Percentiles rank a stretch among this genome's conserved stretches.
These are phyloP conservation scores for Caradrina kadenii DNA, from an alignment of 2,888 invertebrate genomes.

Conservation along the genomic window DNA sequence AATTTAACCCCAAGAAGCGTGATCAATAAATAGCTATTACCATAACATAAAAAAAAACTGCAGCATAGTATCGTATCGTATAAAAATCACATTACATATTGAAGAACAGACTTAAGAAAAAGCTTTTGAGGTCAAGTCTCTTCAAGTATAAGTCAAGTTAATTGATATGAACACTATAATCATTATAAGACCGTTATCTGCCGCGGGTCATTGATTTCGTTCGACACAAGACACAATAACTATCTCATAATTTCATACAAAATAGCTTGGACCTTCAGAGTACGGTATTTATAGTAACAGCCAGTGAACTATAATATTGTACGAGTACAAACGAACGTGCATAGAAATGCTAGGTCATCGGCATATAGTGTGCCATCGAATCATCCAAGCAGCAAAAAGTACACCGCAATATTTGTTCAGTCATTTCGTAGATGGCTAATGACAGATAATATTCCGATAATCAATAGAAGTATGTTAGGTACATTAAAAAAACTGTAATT, in stretches of 20 bases:
- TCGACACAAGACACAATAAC: slow-evolving; percentile 22
- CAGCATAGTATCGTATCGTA: not conserved
- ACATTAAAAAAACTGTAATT: not conserved
- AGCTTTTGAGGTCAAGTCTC: slow-evolving; percentile 39
- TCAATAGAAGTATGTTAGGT: not conserved
- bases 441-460: slow-evolving; percentile 9
- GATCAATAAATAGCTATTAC: not conserved
- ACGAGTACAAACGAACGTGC: slow-evolving; percentile 3
- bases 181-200: slow-evolving; percentile 58
- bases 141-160: slow-evolving; percentile 48
- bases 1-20: not conserved
- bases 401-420: slow-evolving; percentile 19
- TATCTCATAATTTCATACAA: slow-evolving; percentile 33
- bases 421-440: slow-evolving; percentile 31
- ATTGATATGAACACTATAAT: slow-evolving; percentile 58
- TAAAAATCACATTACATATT: not conserved
- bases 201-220: slow-evolving; percentile 60
- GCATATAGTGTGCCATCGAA: slow-evolving; percentile 7
- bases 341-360: slow-evolving; percentile 51
- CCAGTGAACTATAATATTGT: slow-evolving; percentile 5
- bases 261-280: slow-evolving; percentile 20
- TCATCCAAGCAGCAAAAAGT: slow-evolving; percentile 25
- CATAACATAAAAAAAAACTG: not conserved
- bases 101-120: slow-evolving; percentile 8
- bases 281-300: slow-evolving; percentile 44